These are phyloP conservation scores for Trachythela sp. DNA, from an alignment of 64 coral and sea anemone species.

Conservation along the genomic window DNA sequence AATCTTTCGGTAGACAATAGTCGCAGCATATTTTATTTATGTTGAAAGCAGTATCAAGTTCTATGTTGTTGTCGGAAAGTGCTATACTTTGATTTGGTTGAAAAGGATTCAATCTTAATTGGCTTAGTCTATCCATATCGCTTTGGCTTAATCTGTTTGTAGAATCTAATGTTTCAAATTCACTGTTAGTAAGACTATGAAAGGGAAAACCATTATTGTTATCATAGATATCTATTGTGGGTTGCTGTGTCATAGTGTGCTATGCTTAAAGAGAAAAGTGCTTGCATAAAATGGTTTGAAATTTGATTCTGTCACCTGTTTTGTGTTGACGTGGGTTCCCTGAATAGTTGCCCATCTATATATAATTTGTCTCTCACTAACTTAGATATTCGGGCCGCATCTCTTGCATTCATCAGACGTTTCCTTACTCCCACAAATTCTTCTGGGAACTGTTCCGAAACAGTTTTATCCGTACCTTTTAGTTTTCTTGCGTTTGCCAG, in stretches of 20 bases:
- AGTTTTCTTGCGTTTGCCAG: background rate
- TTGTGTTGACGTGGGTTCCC: background rate
- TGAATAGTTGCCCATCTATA: background rate
- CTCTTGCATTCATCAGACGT: background rate
- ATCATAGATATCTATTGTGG: background rate
- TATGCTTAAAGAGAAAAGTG: background rate
- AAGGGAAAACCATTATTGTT: background rate
- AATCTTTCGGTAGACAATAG: background rate
- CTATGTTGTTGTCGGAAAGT: background rate
- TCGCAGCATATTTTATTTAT: background rate
- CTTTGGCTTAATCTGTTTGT: background rate
- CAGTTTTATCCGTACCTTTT: background rate
- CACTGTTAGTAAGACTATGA: background rate
- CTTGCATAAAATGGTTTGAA: background rate
- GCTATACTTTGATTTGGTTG: background rate
- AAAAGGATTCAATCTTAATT: too few relatives aligned
- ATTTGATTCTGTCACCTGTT: background rate
- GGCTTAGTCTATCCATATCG: too few relatives aligned
- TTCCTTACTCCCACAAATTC: background rate
- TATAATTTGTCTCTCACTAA: background rate
- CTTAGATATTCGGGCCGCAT: background rate
- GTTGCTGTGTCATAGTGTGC: background rate
- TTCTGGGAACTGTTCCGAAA: slow-evolving; percentile 28
- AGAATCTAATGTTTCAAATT: background rate
- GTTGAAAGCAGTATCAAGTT: background rate